Percentiles rank a stretch among this genome's conserved stretches.
phyloP scores from a whole-genome alignment of 2,113 vertebrate genomes.

The Hemichromis elongatus region DNA sequence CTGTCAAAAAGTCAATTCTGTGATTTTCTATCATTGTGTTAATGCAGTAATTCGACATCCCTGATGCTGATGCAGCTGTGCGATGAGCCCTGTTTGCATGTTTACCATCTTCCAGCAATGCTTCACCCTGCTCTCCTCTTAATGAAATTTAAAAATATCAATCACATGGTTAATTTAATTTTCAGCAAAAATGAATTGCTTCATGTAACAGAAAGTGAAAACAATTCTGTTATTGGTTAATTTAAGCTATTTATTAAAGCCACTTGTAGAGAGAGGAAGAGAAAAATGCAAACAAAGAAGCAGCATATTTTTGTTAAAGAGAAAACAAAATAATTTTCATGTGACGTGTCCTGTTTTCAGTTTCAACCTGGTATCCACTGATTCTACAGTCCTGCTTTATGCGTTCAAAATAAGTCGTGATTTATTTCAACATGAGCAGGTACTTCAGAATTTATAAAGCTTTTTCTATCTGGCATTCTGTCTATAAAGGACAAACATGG shows the following conservation, averaged over 20 bases:
- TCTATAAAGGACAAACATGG: background rate
- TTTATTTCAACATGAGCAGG: background rate
- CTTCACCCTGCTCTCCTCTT: background rate
- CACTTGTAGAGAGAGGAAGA: fast-evolving
- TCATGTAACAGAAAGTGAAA: slow-evolving; percentile 8
- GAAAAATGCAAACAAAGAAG: background rate
- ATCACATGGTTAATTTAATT: slow-evolving; percentile 28
- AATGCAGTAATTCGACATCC: background rate
- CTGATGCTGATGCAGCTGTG: background rate
- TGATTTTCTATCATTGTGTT: background rate
- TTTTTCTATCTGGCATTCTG: background rate
- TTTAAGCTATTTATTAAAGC: background rate
- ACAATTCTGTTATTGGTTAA: background rate
- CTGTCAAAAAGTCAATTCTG: background rate
- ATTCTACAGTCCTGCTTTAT: background rate
- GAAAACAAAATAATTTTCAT: background rate
- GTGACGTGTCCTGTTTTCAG: background rate
- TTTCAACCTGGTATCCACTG: background rate
- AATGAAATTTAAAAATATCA: slow-evolving; percentile 22
- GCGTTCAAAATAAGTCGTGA: background rate
- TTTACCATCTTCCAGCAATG: slow-evolving; percentile 12
- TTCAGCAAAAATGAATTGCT: slow-evolving; percentile 6
- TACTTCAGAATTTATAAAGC: background rate
- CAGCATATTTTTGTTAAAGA: background rate
- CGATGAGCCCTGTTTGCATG: background rate